Evolutionary conservation across 2,113 vertebrate genomes (phyloP).

Genomic region (Genyomyrus donnyi): DNA sequence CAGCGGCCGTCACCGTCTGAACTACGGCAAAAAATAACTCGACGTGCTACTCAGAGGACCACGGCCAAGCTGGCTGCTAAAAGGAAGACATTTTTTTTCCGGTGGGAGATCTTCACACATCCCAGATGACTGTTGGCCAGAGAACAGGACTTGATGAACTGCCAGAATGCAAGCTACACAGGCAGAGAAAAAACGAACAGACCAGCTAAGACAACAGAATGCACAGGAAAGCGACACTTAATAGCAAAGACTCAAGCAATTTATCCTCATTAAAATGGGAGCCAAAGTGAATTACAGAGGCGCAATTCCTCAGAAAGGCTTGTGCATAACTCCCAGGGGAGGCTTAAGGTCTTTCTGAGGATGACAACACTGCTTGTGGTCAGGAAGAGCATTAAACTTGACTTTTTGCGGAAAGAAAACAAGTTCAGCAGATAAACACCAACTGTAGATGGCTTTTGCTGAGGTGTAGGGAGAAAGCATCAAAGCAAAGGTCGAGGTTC

Average conservation of each 20-base stretch:
- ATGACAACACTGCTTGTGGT: neutral
- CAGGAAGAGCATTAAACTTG: neutral
- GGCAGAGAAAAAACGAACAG: neutral
- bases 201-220: neutral
- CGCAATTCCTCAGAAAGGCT: neutral
- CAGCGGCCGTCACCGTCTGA: neutral
- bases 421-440: neutral
- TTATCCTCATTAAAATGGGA: neutral
- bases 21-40: neutral
- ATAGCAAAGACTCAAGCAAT: neutral
- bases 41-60: neutral
- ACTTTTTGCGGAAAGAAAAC: neutral
- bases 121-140: constrained; percentile 10
- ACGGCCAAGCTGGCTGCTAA: neutral
- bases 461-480: neutral
- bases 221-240: neutral
- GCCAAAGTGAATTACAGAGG: neutral
- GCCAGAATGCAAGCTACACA: neutral
- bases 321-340: neutral
- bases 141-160: constrained; percentile 14
- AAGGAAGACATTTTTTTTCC: neutral
- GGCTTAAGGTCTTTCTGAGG: neutral
- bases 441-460: neutral
- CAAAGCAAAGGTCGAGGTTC: neutral
- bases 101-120: neutral